These are phyloP conservation scores for Drosophila picticornis DNA, from an alignment of 2,888 invertebrate species.

Conservation along the genomic window DNA sequence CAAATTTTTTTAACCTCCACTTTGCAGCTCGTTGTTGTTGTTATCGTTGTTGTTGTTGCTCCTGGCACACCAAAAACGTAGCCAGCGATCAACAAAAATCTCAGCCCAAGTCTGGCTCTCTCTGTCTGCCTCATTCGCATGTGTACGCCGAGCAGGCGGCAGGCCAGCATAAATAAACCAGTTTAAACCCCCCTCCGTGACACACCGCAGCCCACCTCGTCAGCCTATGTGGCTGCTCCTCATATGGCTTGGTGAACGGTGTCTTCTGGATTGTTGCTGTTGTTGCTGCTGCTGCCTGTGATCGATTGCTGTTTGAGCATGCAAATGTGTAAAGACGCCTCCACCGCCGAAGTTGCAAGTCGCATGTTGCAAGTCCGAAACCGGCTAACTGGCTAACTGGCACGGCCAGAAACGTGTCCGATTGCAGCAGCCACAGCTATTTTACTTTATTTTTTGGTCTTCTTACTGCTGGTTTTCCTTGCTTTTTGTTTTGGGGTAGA, in stretches of 20 bases:
- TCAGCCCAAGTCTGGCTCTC: constrained; percentile 31
- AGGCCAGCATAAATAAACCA: constrained; percentile 57
- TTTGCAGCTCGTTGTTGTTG: constrained; percentile 67
- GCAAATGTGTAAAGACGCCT: constrained; percentile 81
- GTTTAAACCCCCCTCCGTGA: constrained; percentile 33
- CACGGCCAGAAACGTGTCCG: constrained; percentile 65
- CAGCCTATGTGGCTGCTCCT: constrained; percentile 26
- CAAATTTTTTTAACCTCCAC: constrained; percentile 80
- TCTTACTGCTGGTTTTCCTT: constrained; percentile 11
- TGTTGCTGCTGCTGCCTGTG: constrained; percentile 57
- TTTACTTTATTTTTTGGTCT: constrained; percentile 18
- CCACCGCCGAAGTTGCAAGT: constrained; percentile 65
- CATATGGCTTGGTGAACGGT: constrained; percentile 62
- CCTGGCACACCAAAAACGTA: constrained; percentile 60
- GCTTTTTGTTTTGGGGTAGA: constrained; percentile 16
- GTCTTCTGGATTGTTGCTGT: constrained; percentile 42
- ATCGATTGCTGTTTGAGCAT: constrained; percentile 82
- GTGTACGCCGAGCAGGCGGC: constrained; percentile 60
- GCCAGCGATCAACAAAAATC: constrained; percentile 57
- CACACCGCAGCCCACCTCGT: neutral
- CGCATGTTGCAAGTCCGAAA: constrained; percentile 60
- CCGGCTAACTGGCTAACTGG: constrained; percentile 70
- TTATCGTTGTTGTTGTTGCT: constrained; percentile 35
- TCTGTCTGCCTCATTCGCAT: constrained; percentile 45
- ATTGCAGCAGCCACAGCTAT: constrained; percentile 48